A percentile compares a stretch with the other conserved stretches of the same genome.
These are phyloP conservation scores for Coelopa frigida DNA, from an alignment of 1,140 invertebrate species.

Conservation along the genomic window DNA sequence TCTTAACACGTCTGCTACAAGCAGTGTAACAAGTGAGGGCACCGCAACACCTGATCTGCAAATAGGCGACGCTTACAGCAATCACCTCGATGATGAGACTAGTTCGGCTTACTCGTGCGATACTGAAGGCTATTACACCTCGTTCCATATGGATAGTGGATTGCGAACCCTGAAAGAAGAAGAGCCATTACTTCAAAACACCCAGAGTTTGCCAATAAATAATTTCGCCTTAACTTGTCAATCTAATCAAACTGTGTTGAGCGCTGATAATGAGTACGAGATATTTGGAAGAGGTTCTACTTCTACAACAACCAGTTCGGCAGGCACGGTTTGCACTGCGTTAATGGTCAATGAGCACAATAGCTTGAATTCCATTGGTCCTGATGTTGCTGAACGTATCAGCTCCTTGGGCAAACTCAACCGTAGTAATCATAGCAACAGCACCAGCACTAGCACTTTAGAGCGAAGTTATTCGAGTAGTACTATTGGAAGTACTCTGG, in stretches of 20 bases:
- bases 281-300: slow-evolving; percentile 81
- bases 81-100: slow-evolving; percentile 72
- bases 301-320: slow-evolving; percentile 81
- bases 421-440: slow-evolving; percentile 24
- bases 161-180: slow-evolving; percentile 78
- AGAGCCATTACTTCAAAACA: slow-evolving; percentile 61
- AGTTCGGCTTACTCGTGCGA: slow-evolving; percentile 92
- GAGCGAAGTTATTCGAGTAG: slow-evolving; percentile 53
- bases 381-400: slow-evolving; percentile 68
- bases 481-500: slow-evolving; percentile 49
- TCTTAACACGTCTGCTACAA: slow-evolving; percentile 67
- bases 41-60: slow-evolving; percentile 75
- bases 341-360: slow-evolving; percentile 45
- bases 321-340: slow-evolving; percentile 79
- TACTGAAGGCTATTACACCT: slow-evolving; percentile 95
- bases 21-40: slow-evolving; percentile 76
- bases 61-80: slow-evolving; percentile 54
- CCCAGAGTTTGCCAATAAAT: slow-evolving; percentile 50
- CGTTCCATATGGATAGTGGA: slow-evolving; percentile 93
- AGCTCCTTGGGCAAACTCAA: slow-evolving; percentile 55
- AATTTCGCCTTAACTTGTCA: slow-evolving; percentile 49
- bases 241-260: slow-evolving; percentile 52
- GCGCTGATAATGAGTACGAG: slow-evolving; percentile 80
- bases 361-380: slow-evolving; percentile 41
- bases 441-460: slow-evolving; percentile 47